A percentile compares a stretch with the other conserved stretches of the same genome.
phyloP scores from a whole-genome alignment of 1,140 invertebrate species.

The Aphis craccivora region DNA sequence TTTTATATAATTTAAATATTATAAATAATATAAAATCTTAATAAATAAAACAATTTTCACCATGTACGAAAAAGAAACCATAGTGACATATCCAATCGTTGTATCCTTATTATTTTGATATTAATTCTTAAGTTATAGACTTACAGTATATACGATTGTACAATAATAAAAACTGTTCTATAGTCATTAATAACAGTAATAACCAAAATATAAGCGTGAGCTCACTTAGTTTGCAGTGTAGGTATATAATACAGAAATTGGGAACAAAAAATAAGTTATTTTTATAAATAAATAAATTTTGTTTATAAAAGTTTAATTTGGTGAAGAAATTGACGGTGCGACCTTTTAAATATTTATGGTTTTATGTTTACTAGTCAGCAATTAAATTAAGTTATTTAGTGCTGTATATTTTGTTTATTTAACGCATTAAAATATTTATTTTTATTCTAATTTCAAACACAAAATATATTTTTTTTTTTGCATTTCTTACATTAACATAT shows the following conservation, averaged over 20 bases:
- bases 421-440: neutral
- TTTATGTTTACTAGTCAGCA: neutral
- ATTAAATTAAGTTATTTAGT: neutral
- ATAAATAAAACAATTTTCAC: neutral
- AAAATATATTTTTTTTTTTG: neutral
- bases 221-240: too few species aligned
- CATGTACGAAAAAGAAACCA: neutral
- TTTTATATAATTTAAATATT: conserved; percentile 4
- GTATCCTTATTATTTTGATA: neutral
- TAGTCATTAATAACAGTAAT: neutral
- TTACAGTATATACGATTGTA: too few species aligned
- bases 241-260: neutral
- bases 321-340: too few species aligned
- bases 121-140: neutral
- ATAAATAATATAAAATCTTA: neutral
- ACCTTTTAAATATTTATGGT: neutral
- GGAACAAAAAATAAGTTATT: too few species aligned
- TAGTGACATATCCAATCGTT: neutral
- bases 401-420: neutral
- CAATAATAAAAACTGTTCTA: too few species aligned
- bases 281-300: too few species aligned
- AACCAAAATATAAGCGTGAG: neutral
- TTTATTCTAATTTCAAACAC: neutral
- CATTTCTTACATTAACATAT: too few species aligned
- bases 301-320: too few species aligned